Conservation (phyloP, 2,888 invertebrate genomes). For the Odontomyia ornata region DNA sequence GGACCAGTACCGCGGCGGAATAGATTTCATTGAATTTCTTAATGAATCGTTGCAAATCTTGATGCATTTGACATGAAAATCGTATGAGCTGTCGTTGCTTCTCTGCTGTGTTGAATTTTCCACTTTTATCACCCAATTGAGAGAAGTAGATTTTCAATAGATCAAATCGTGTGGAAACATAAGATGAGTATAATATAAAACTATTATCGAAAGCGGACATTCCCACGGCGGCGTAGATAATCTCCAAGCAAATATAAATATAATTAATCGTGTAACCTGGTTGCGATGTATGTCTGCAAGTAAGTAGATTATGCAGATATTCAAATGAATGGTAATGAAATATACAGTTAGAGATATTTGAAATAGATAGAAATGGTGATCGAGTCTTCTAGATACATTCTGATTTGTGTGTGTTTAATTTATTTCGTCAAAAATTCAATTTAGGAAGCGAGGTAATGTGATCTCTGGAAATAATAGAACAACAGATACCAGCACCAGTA, state of each 20-base stretch:
- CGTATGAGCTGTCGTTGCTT: slow-evolving; percentile 24
- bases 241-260: slow-evolving; percentile 26
- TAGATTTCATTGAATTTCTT: slow-evolving; percentile 32
- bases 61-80: slow-evolving; percentile 1
- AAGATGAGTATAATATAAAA: slow-evolving; percentile 29
- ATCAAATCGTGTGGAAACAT: slow-evolving; percentile 29
- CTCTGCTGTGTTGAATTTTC: not conserved
- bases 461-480: too few relatives aligned
- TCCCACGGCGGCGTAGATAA: slow-evolving; percentile 24
- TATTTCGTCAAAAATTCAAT: too few relatives aligned
- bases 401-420: not conserved
- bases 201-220: slow-evolving; percentile 35
- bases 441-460: too few relatives aligned
- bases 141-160: slow-evolving; percentile 24
- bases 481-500: too few relatives aligned
- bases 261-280: slow-evolving; percentile 33
- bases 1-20: slow-evolving; percentile 6
- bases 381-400: not conserved
- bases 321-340: not conserved
- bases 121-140: not conserved
- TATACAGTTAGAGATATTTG: not conserved
- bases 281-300: slow-evolving; percentile 13
- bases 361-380: not conserved
- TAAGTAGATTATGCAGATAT: too few relatives aligned
- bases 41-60: slow-evolving; percentile 6